A percentile compares a stretch with the other conserved stretches of the same genome.
Evolutionary conservation across 2,113 vertebrate genomes (phyloP).

Genomic region (Ovis canadensis): DNA sequence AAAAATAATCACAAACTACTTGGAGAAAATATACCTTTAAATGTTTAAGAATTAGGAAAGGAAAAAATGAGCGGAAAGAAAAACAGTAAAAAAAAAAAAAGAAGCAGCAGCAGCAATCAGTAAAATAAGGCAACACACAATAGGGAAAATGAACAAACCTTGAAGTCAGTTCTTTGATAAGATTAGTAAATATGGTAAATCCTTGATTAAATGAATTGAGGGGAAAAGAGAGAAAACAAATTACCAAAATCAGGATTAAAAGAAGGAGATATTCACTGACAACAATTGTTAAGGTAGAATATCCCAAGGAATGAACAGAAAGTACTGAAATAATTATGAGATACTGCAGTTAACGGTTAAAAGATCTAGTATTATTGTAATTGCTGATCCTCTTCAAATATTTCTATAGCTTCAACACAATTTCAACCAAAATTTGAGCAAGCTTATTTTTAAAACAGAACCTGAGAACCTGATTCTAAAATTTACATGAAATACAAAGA

Average conservation of each 20-base stretch:
- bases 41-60: not conserved
- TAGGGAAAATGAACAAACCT: not conserved
- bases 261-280: not conserved
- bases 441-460: not conserved
- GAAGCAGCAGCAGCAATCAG: not conserved
- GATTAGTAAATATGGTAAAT: not conserved
- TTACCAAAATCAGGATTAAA: not conserved
- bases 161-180: not conserved
- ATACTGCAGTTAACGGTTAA: not conserved
- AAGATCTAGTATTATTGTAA: not conserved
- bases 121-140: slow-evolving; percentile 19
- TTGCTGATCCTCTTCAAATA: not conserved
- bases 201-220: not conserved
- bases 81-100: not conserved
- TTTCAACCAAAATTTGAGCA: not conserved
- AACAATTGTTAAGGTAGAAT: not conserved
- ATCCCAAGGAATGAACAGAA: not conserved
- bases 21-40: not conserved
- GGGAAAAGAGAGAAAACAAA: not conserved
- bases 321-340: not conserved
- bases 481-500: not conserved
- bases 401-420: not conserved
- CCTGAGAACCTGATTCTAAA: not conserved
- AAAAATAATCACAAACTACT: not conserved
- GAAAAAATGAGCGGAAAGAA: not conserved